phyloP scores from a whole-genome alignment of 2,113 vertebrate genomes.

The Hemichromis elongatus region DNA sequence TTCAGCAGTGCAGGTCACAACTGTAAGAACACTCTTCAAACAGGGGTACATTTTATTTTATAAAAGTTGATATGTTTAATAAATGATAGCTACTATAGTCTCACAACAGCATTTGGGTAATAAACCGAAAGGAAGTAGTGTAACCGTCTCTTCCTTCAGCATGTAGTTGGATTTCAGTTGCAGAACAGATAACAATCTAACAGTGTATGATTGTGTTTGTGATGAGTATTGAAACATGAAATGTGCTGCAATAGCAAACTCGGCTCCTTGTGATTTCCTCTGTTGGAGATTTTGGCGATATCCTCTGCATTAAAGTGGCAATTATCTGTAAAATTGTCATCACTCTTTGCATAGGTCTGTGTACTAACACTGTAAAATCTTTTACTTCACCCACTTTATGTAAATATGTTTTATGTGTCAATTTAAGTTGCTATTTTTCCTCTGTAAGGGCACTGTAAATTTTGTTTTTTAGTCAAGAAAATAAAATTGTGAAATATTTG shows the following conservation, averaged over 20 bases:
- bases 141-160: neutral
- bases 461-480: constrained; percentile 25
- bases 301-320: neutral
- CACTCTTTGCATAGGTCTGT: neutral
- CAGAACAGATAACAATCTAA: neutral
- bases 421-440: neutral
- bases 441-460: constrained; percentile 25
- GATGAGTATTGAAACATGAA: neutral
- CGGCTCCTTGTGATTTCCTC: neutral
- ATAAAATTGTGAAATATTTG: constrained; percentile 29
- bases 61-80: neutral
- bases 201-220: neutral
- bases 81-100: neutral
- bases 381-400: neutral
- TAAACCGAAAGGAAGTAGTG: neutral
- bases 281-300: neutral
- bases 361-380: neutral
- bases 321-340: neutral
- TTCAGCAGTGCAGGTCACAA: neutral
- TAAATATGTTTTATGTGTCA: constrained; percentile 24
- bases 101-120: neutral
- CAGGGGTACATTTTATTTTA: neutral
- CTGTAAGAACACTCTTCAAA: neutral
- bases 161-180: neutral
- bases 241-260: constrained; percentile 7